Conservation (phyloP, 2,113 vertebrate genomes). For the Atlantisia rogersi region DNA sequence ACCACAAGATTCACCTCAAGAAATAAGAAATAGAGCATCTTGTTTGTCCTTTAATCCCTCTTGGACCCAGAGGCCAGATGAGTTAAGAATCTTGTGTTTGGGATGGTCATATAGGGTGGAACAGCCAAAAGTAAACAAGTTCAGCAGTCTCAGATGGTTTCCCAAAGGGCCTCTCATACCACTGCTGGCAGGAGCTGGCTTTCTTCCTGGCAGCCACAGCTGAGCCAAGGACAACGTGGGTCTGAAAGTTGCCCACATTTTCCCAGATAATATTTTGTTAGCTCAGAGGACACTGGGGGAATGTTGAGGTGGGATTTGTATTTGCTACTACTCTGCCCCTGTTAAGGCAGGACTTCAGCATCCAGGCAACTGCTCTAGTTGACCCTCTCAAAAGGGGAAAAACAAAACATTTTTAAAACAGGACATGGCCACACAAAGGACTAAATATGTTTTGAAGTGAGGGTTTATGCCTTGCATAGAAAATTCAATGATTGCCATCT, state of each 20-base stretch:
- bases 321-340: background rate
- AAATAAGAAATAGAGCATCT: background rate
- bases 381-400: background rate
- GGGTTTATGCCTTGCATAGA: background rate
- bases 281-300: background rate
- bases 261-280: background rate
- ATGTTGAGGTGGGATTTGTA: background rate
- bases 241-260: constrained; percentile 24
- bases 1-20: constrained; percentile 23
- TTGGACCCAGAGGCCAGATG: background rate
- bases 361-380: background rate
- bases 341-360: background rate
- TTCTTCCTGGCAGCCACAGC: background rate
- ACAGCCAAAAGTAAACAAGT: background rate
- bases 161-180: constrained; percentile 2
- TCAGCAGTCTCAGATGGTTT: background rate
- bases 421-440: background rate
- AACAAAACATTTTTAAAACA: background rate
- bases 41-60: constrained; percentile 1
- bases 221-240: background rate
- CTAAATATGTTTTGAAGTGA: constrained; percentile 1
- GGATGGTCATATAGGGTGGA: background rate
- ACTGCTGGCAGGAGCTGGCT: background rate
- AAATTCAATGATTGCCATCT: background rate
- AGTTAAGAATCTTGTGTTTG: background rate